Evolutionary conservation across 2,113 vertebrate species (phyloP), one percentile per base, ranked within the genome.

Genomic region (Scalopus aquaticus): DNA sequence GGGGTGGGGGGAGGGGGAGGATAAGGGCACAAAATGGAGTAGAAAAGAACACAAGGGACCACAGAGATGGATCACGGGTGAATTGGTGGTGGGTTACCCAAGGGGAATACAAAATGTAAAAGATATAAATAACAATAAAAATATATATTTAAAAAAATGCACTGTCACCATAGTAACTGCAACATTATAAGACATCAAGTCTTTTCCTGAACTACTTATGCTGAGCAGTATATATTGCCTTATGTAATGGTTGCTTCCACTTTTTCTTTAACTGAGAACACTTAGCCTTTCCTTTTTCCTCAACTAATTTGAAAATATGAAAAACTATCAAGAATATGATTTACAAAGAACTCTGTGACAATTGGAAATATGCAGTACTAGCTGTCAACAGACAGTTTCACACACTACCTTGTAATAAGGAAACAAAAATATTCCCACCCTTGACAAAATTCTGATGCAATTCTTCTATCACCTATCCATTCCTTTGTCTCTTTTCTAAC

Each of bases 91-190:
- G n/a, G n/a, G n/a, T n/a, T n/a, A n/a, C n/a, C n/a, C n/a, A n/a
- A n/a, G n/a, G n/a, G n/a, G n/a, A n/a, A n/a, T n/a, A n/a, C n/a
- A n/a, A n/a, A n/a, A n/a, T n/a, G n/a, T n/a, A n/a, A n/a, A n/a
- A n/a, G n/a, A n/a, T n/a, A n/a, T n/a, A n/a, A n/a, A n/a, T n/a
- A n/a, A n/a, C n/a, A n/a, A n/a, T n/a, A n/a, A n/a, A n/a, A n/a
- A n/a, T n/a, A n/a, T n/a, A n/a, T n/a, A n/a, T n/a, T n/a, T n/a
- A n/a, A n/a, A 98, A 98, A 98, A 98, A 98, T 97, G 84, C 96
- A 98, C 97, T 95, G 97, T 98, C 96, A 90, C 97, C 96, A 98
- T 98, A 97, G 98, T 96, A 98, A 98, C 98, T 0, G 0, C 90
- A 90, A 96, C 87, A 97, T 93, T 95, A 93, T 83, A 95, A 95